phyloP scores from a whole-genome alignment of 1,140 invertebrate species.

The Drosophila neocordata region DNA sequence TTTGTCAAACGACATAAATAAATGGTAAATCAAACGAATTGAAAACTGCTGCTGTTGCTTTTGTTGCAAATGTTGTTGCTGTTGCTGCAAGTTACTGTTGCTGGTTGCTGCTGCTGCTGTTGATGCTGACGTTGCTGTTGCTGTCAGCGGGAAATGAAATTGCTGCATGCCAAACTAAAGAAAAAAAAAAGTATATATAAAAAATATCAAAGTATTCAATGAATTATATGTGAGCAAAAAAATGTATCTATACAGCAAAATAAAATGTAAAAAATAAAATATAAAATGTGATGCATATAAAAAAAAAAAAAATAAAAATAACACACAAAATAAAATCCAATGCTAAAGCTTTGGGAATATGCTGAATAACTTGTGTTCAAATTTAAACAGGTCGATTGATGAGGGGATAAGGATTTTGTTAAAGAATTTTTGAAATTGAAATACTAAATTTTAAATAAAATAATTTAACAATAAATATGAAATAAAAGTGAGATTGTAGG shows the following conservation, averaged over 20 bases:
- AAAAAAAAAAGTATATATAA: neutral
- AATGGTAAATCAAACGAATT: slow-evolving; percentile 73
- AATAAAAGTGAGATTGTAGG: no score
- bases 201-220: slow-evolving; percentile 45
- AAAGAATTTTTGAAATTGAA: neutral
- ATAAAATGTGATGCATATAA: slow-evolving; percentile 27
- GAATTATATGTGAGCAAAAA: slow-evolving; percentile 50
- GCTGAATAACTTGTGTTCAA: slow-evolving; percentile 17
- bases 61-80: neutral
- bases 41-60: slow-evolving; percentile 37
- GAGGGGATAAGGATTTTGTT: neutral
- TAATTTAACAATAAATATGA: no score
- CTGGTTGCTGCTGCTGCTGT: neutral
- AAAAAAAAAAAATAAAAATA: no score
- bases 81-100: neutral
- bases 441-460: neutral
- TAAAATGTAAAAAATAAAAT: slow-evolving; percentile 39
- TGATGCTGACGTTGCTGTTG: slow-evolving; percentile 19
- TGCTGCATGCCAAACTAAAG: slow-evolving; percentile 47
- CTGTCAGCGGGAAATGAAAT: slow-evolving; percentile 69
- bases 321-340: slow-evolving; percentile 3
- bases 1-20: slow-evolving; percentile 69
- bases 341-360: slow-evolving; percentile 31
- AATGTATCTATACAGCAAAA: slow-evolving; percentile 22
- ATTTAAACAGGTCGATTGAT: neutral